Evolutionary conservation across 2,888 invertebrate genomes (phyloP), one percentile per base, ranked within the genome.

Genomic region (Megastigmus dorsalis): DNA sequence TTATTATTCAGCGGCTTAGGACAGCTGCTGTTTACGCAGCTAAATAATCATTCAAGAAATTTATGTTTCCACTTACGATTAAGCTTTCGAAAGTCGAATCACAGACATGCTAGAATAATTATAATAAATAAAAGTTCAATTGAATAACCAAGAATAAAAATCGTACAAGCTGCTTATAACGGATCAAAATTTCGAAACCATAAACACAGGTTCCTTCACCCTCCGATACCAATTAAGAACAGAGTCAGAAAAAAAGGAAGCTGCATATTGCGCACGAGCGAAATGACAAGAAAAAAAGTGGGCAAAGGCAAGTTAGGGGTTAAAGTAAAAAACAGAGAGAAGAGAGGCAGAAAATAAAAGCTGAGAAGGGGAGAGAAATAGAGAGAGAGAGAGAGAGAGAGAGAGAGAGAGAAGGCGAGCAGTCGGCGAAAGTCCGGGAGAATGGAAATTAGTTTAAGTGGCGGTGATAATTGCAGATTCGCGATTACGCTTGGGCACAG

Each of bases 391-490:
- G 55, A 30, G 55, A 55, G 33, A 30, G 33, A 30, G 55, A 33
- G 45, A 55, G 23, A 55, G 9, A 30, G 33, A 4, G 30, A 33
- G 55, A 3, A 45, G 50, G n/a, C 52, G 23, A 36, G 26, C 50
- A 57, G 52, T 57, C 67, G 43, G 33, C n/a, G 45, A 36, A 68
- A 68, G 33, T 67, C 55, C 52, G 28, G 59, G 70, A 67, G 67
- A 76, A 60, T 66, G 72, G 59, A 74, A 76, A 76, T 78, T 76
- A 76, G 76, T 75, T 78, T 66, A 76, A 76, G 76, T 75, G 71
- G 76, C 74, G 72, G 76, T 69, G 72, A 69, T 76, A 76, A 78
- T 75, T 76, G 69, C 75, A 76, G 74, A 78, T 73, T 74, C 18
- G 50, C 38, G 60, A 69, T 69, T 69, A 52, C 59, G 28, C 45